phyloP scores from a whole-genome alignment of 2,888 invertebrate species.

The Myopa tessellatipennis region DNA sequence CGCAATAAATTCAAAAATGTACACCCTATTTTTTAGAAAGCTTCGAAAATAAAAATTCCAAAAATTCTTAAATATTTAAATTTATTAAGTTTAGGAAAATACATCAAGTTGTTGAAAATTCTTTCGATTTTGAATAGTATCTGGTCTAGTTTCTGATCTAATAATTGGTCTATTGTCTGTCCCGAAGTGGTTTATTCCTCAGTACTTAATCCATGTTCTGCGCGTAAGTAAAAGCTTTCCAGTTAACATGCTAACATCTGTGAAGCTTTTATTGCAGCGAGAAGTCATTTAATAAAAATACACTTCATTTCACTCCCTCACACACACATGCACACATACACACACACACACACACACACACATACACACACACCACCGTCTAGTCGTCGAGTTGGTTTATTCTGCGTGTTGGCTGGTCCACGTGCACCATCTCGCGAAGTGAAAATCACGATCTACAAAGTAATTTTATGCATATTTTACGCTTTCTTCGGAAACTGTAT shows the following conservation, averaged over 20 bases:
- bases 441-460: background rate
- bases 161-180: too few relatives aligned
- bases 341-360: too few relatives aligned
- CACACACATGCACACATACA: too few relatives aligned
- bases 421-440: background rate
- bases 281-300: constrained; percentile 1
- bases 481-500: background rate
- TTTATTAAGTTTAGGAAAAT: too few relatives aligned
- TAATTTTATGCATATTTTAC: constrained; percentile 3
- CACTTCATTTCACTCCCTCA: background rate
- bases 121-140: too few relatives aligned
- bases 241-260: background rate
- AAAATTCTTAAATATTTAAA: too few relatives aligned
- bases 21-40: background rate
- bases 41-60: too few relatives aligned
- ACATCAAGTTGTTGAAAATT: too few relatives aligned
- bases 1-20: background rate
- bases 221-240: background rate
- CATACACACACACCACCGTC: too few relatives aligned
- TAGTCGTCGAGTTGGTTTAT: too few relatives aligned
- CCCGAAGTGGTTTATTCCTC: too few relatives aligned
- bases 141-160: too few relatives aligned
- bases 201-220: background rate
- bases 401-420: background rate
- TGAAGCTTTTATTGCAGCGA: background rate